A percentile compares a stretch with the other conserved stretches of the same genome.
phyloP scores from a whole-genome alignment of 2,888 invertebrate species.

The Ennomos erosarius region DNA sequence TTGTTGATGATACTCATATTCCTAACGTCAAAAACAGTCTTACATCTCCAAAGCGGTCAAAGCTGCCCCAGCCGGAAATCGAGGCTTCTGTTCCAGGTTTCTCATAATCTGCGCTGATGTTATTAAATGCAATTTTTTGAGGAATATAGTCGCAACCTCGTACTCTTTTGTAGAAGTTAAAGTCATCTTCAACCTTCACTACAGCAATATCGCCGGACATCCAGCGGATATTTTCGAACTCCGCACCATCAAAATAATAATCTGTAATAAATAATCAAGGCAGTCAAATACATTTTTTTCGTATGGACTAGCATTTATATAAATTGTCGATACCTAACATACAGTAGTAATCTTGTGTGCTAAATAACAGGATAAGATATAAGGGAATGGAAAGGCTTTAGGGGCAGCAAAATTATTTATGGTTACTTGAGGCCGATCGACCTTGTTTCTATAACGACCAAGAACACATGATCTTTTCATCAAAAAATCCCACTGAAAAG shows the following conservation, averaged over 20 bases:
- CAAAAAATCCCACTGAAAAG: too few species aligned
- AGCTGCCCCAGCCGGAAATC: slow-evolving; percentile 73
- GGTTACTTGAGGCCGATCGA: too few species aligned
- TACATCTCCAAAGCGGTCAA: slow-evolving; percentile 57
- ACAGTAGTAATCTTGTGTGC: too few species aligned
- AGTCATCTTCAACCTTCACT: slow-evolving; percentile 69
- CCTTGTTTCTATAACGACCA: too few species aligned
- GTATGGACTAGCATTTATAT: too few species aligned
- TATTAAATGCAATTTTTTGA: slow-evolving; percentile 62
- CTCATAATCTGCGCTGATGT: slow-evolving; percentile 55
- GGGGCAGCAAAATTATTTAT: too few species aligned
- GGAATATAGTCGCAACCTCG: slow-evolving; percentile 73
- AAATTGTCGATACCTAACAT: too few species aligned
- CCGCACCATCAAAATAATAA: slow-evolving; percentile 67
- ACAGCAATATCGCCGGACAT: slow-evolving; percentile 75
- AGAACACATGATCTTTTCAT: too few species aligned
- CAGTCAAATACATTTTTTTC: too few species aligned
- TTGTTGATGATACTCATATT: too few species aligned
- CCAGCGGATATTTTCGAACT: slow-evolving; percentile 74
- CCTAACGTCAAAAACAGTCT: slow-evolving; percentile 34
- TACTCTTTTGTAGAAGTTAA: slow-evolving; percentile 65
- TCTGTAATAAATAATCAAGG: slow-evolving; percentile 42
- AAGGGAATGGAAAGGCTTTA: too few species aligned
- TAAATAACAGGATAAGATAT: too few species aligned
- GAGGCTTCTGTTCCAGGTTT: slow-evolving; percentile 51